Conservation (phyloP, 1,140 invertebrate species). For the Bombus sibiricus region DNA sequence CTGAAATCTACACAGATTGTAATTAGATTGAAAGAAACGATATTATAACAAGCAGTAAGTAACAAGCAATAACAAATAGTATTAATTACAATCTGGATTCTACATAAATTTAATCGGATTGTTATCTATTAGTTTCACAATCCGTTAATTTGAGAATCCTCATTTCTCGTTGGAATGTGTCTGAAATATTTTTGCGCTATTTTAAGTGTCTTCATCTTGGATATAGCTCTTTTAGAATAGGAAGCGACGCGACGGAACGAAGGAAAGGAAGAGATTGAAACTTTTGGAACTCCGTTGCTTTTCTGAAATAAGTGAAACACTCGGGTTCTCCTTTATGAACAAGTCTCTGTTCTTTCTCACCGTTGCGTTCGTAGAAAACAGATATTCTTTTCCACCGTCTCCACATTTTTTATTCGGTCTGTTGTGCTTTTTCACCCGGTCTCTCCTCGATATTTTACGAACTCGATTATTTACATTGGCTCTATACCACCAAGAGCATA, state of each 20-base stretch:
- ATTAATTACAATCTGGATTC: no score
- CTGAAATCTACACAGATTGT: no score
- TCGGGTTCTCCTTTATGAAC: neutral
- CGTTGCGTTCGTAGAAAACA: conserved; percentile 45
- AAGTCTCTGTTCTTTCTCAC: conserved; percentile 24
- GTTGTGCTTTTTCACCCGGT: conserved; percentile 6
- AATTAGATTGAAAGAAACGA: no score
- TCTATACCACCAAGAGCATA: conserved; percentile 59
- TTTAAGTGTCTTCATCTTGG: neutral
- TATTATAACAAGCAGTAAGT: no score
- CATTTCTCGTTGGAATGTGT: neutral
- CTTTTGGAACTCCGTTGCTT: neutral
- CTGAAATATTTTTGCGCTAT: neutral
- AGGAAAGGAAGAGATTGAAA: neutral
- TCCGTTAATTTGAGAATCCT: neutral
- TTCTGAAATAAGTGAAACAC: conserved; percentile 25
- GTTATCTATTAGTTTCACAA: no score
- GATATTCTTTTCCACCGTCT: conserved; percentile 32
- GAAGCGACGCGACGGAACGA: neutral
- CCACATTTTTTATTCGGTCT: conserved; percentile 26
- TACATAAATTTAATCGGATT: no score
- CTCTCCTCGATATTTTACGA: conserved; percentile 47
- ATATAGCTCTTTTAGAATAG: neutral
- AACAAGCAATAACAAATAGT: no score
- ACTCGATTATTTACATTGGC: conserved; percentile 60